Conservation (phyloP, 2,113 vertebrate genomes). For the Mixornis gularis region DNA sequence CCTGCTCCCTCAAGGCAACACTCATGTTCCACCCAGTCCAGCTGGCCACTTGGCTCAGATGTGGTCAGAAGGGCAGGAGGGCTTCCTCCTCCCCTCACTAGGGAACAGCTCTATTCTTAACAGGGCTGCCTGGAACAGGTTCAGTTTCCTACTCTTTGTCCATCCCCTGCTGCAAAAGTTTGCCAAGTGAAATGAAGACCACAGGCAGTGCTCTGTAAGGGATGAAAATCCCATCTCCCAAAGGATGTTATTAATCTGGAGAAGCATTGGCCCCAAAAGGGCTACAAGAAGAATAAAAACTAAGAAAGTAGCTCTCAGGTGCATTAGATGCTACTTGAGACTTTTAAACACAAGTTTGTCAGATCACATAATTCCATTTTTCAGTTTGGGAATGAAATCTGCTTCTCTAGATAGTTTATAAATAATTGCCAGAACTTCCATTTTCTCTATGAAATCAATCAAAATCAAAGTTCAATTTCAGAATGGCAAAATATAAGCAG, state of each 20-base stretch:
- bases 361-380: background rate
- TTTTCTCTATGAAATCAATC: conserved; percentile 16
- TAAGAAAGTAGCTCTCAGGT: background rate
- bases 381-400: background rate
- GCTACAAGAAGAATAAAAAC: background rate
- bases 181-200: background rate
- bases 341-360: background rate
- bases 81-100: background rate
- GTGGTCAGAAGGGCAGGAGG: background rate
- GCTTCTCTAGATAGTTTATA: background rate
- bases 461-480: background rate
- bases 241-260: background rate
- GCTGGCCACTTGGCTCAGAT: background rate
- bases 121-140: background rate
- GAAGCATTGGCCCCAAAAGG: background rate
- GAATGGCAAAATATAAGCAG: background rate
- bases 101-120: background rate
- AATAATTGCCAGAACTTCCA: background rate
- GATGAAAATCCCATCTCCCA: conserved; percentile 9
- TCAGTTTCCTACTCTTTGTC: background rate
- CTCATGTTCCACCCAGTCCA: background rate
- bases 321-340: conserved; percentile 2
- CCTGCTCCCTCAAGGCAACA: background rate
- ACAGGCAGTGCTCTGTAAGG: background rate
- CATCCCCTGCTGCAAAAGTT: background rate